These are phyloP conservation scores for Micrastur ruficollis DNA, from an alignment of 2,797 vertebrate genomes.

Conservation along the genomic window DNA sequence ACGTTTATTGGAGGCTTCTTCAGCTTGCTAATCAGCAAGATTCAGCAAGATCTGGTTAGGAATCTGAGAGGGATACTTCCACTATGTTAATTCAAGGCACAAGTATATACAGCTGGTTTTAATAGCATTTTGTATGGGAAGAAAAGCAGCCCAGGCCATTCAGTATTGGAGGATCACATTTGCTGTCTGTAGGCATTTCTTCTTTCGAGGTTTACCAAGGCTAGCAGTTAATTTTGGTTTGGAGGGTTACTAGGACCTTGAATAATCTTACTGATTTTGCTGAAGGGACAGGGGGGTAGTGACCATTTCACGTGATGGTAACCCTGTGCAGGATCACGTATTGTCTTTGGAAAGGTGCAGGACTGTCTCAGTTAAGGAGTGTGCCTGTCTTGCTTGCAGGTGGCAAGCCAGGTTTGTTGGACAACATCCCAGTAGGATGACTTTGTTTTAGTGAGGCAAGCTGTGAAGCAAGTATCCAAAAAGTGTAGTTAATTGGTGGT, in stretches of 20 bases:
- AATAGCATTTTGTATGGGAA: background rate
- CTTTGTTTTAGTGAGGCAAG: background rate
- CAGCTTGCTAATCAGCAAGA: background rate
- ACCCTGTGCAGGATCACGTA: rapidly evolving
- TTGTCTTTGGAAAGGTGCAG: background rate
- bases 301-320: background rate
- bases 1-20: background rate
- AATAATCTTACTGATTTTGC: background rate
- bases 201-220: background rate
- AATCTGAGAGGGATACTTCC: background rate
- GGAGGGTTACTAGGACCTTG: background rate
- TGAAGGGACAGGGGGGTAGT: background rate
- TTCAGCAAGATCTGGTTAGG: background rate
- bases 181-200: background rate
- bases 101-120: background rate
- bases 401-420: background rate
- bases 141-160: background rate
- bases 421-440: too few species aligned
- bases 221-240: background rate
- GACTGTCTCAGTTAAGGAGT: background rate
- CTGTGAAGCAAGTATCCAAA: background rate
- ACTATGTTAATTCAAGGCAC: background rate
- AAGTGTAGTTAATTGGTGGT: background rate
- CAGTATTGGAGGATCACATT: background rate
- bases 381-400: background rate